These are phyloP conservation scores for Chamaea fasciata DNA, from an alignment of 2,113 vertebrate genomes.

Conservation along the genomic window DNA sequence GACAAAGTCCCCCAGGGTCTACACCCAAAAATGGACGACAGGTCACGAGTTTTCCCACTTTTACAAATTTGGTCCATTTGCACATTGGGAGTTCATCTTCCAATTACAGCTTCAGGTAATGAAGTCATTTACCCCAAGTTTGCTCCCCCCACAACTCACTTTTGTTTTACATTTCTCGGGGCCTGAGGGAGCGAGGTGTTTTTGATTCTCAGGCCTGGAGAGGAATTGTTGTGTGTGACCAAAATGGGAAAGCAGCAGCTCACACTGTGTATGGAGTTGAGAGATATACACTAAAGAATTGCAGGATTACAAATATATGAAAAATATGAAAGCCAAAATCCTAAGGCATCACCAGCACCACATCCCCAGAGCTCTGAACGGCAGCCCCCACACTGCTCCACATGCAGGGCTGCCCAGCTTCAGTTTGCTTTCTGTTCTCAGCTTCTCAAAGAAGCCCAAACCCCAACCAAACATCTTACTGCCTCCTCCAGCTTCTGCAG, in stretches of 20 bases:
- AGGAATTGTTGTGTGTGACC: not conserved
- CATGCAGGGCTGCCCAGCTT: not conserved
- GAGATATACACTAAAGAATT: not conserved
- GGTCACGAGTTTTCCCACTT: not conserved
- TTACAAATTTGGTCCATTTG: not conserved
- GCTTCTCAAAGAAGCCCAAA: not conserved
- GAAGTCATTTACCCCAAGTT: not conserved
- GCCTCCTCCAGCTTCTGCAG: not conserved
- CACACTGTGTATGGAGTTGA: not conserved
- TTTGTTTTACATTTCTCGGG: not conserved
- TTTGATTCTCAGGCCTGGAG: not conserved
- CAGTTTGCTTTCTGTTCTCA: not conserved
- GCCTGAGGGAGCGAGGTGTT: not conserved
- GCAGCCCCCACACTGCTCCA: not conserved
- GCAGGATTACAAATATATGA: not conserved
- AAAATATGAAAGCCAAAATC: not conserved
- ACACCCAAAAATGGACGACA: rapidly evolving
- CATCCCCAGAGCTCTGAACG: rapidly evolving
- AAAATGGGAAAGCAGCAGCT: not conserved
- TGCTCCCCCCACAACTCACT: not conserved
- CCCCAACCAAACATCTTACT: not conserved
- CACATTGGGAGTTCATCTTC: not conserved
- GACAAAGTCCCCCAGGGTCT: not conserved
- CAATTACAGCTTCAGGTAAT: not conserved
- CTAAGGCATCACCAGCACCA: not conserved